Percentiles rank a stretch among this genome's conserved stretches.
phyloP scores from a whole-genome alignment of 37 sponge, comb jelly and placozoan genomes.

The Crambe crambe region DNA sequence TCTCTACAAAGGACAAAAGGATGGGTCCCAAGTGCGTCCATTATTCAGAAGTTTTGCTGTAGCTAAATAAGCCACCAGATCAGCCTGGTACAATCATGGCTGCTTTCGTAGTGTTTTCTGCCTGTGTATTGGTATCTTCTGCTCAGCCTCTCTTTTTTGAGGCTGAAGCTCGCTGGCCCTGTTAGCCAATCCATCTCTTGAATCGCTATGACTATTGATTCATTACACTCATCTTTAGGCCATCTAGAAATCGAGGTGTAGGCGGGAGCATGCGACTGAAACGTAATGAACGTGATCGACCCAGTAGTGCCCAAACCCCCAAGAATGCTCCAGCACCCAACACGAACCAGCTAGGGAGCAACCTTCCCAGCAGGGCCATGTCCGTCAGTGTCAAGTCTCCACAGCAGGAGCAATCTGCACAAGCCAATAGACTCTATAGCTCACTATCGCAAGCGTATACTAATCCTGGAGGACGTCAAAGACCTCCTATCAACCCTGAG shows the following conservation, averaged over 20 bases:
- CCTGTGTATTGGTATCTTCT: too few species aligned
- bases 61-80: too few species aligned
- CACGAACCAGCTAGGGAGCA: background rate
- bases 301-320: background rate
- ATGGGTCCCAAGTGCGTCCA: too few species aligned
- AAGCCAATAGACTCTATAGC: background rate
- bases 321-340: background rate
- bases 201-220: too few species aligned
- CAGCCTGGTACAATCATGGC: too few species aligned
- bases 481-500: background rate
- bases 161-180: too few species aligned
- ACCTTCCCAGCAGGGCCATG: slow-evolving; percentile 9
- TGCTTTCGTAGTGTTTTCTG: too few species aligned
- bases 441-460: background rate
- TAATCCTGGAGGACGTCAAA: background rate
- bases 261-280: background rate
- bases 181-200: too few species aligned
- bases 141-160: too few species aligned
- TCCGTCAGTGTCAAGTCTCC: slow-evolving; percentile 10
- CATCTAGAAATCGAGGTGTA: background rate
- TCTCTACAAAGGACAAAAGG: too few species aligned
- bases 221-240: too few species aligned
- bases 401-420: background rate
- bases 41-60: too few species aligned
- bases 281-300: background rate